These are phyloP conservation scores for Argya squamiceps DNA, from an alignment of 2,797 vertebrate genomes.

Conservation along the genomic window DNA sequence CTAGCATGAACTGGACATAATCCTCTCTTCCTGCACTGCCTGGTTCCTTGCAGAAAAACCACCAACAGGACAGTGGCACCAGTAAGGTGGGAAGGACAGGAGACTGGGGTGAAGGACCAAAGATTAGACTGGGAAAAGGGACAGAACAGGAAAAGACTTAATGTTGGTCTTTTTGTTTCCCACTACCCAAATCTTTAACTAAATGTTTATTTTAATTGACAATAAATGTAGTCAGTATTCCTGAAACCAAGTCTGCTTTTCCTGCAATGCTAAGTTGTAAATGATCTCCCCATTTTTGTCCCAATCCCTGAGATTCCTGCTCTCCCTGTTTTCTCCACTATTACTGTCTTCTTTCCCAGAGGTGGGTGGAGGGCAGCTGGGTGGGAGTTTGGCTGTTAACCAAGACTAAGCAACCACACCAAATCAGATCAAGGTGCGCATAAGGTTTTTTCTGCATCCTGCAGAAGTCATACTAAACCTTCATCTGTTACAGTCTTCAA, in stretches of 20 bases:
- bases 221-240: not conserved
- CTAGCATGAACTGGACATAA: rapidly evolving
- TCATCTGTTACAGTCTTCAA: not conserved
- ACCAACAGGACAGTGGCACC: not conserved
- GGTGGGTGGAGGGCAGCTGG: not conserved
- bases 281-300: not conserved
- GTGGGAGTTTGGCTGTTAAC: not conserved
- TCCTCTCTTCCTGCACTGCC: rapidly evolving
- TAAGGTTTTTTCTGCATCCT: not conserved
- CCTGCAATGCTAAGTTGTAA: not conserved
- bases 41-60: not conserved
- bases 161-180: not conserved
- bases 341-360: not conserved
- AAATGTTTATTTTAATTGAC: not conserved
- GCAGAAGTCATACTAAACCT: not conserved
- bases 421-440: not conserved
- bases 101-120: not conserved
- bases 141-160: not conserved
- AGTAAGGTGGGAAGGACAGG: not conserved
- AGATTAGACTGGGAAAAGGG: not conserved
- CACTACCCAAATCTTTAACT: not conserved
- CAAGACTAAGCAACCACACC: not conserved
- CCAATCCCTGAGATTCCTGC: not conserved
- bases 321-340: not conserved
- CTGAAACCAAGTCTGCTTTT: not conserved